Evolutionary conservation across 1,140 invertebrate species (phyloP).

Genomic region (Pseudachorutes palmiensis): DNA sequence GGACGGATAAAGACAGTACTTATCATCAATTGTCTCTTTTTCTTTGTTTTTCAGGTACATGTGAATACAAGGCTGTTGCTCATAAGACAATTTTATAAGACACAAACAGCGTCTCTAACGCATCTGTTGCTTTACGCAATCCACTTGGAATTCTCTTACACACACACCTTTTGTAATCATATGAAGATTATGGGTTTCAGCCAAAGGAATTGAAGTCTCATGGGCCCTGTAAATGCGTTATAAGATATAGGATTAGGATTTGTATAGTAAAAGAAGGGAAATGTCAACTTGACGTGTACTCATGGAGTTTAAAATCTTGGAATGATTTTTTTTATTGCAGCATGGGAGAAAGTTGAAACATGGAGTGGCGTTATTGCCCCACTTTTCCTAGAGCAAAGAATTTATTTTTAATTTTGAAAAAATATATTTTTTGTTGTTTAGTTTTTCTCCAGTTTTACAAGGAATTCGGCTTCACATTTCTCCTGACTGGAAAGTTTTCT

Average conservation of each 20-base stretch:
- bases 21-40: conserved; percentile 8
- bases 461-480: background rate
- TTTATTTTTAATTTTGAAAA: background rate
- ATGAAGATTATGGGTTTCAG: background rate
- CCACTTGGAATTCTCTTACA: background rate
- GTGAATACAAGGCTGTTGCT: background rate
- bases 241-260: too few relatives aligned
- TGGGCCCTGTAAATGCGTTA: background rate
- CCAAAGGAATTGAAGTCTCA: background rate
- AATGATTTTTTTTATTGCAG: too few relatives aligned
- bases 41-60: conserved; percentile 10
- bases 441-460: background rate
- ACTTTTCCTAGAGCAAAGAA: too few relatives aligned
- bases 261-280: too few relatives aligned
- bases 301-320: too few relatives aligned
- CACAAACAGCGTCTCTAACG: background rate
- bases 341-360: too few relatives aligned
- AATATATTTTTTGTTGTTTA: background rate
- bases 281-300: too few relatives aligned
- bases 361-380: too few relatives aligned
- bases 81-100: background rate
- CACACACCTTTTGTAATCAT: background rate
- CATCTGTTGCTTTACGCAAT: background rate
- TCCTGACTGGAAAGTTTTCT: background rate
- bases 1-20: conserved; percentile 6